phyloP scores from a whole-genome alignment of 2,797 vertebrate genomes.

The Trachurus trachurus region DNA sequence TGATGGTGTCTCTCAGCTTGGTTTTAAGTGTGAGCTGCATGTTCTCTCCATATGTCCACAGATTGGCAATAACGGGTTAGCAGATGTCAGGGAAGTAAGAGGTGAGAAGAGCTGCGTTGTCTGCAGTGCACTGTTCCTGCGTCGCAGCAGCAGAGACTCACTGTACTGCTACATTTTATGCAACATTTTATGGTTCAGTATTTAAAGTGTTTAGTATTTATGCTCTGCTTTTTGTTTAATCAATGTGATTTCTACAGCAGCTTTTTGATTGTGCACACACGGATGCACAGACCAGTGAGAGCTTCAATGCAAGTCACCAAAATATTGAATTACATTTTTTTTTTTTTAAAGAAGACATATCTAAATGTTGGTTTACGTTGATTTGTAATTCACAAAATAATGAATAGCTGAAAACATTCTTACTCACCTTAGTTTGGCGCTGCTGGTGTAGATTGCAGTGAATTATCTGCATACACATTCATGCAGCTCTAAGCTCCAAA shows the following conservation, averaged over 20 bases:
- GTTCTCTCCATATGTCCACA: slow-evolving; percentile 25
- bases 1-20: slow-evolving; percentile 30
- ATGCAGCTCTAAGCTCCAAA: no score
- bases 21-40: not conserved
- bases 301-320: not conserved
- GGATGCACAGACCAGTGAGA: not conserved
- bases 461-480: no score
- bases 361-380: no score
- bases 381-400: no score
- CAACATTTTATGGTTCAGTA: not conserved
- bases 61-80: not conserved
- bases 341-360: no score
- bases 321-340: no score
- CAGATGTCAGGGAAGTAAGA: slow-evolving; percentile 22
- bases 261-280: not conserved
- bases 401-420: no score
- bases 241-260: not conserved
- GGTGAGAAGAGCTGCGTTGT: not conserved
- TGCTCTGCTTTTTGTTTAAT: not conserved
- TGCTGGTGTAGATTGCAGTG: no score
- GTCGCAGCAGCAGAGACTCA: not conserved
- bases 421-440: no score
- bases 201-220: not conserved
- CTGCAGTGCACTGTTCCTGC: not conserved
- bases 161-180: no score